Base-by-base conservation (phyloP, 2,797 vertebrate species). In the Hippoglossus hippoglossus region DNA sequence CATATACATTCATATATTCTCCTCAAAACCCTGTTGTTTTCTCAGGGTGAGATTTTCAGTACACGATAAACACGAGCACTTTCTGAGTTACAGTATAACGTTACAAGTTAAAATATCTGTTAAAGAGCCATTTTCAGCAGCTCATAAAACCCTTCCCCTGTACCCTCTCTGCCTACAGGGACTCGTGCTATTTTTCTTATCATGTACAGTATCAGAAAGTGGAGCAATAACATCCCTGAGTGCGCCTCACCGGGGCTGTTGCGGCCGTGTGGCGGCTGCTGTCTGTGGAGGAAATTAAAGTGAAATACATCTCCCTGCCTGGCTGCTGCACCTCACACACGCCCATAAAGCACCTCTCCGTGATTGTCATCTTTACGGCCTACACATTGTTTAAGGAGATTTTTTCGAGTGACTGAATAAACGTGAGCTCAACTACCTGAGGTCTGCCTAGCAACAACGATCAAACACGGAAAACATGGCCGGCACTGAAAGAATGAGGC, bases 331-430 rank as follows among this genome's bases (percentile, higher is more conserved):
- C 80, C 67, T 85, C 84, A 76, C 75, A 68, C 86, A 70, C 86
- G 82, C 88, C 88, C 87, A 90, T 90, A 92, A 92, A 95, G 90
- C 80, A 80, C 47, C 81, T 88, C 89, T 84, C 54, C 82, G 82
- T 92, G 94, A 95, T 94, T 92, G 93, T 92, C 94, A 93, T 91
- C 91, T 94, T 92, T 93, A 95, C 80, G 85, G 89, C 90, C 83
- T 80, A 67, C 83, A 77, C 88, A 88, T 92, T 80, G 87, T 80
- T 89, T 86, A 81, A 83, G 63, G 67, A 77, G 61, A 44, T 79
- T 84, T 87, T 80, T 19, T 83, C 73, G 75, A 59, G 73, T 63
- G 78, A 70, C 61, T 34, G 25, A 65, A 83, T 88, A 87, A 87
- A 91, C 88, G 81, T 74, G 7, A 3, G 49, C 65, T 80, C 56